Conservation (phyloP, 2,888 invertebrate species). For the Ophonus ardosiacus region DNA sequence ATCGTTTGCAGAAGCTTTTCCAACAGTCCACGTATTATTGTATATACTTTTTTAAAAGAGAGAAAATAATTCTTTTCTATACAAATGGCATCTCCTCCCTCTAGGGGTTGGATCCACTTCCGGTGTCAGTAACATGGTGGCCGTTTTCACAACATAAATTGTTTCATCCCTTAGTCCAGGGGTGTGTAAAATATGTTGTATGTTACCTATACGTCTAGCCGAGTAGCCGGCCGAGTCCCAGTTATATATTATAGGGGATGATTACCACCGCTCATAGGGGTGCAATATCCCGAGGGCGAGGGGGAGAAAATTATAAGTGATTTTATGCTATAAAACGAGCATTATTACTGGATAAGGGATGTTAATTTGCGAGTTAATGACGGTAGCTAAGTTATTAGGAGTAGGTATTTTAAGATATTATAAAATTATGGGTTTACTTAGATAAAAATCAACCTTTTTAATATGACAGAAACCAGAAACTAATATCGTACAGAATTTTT, state of each 20-base stretch:
- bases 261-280: constrained; percentile 10
- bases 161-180: constrained; percentile 19
- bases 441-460: not conserved
- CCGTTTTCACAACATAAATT: constrained; percentile 49
- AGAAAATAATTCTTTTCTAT: too few relatives aligned
- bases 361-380: not conserved
- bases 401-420: not conserved
- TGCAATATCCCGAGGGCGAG: not conserved
- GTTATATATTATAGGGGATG: constrained; percentile 7
- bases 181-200: constrained; percentile 28
- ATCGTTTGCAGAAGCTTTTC: too few relatives aligned
- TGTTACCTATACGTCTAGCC: constrained; percentile 1
- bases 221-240: not conserved
- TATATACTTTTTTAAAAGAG: too few relatives aligned
- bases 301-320: constrained; percentile 20
- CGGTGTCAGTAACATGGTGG: constrained; percentile 38
- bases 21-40: too few relatives aligned
- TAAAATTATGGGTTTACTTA: not conserved
- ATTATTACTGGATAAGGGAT: constrained; percentile 11
- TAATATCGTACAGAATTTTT: not conserved
- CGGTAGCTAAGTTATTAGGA: not conserved
- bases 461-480: not conserved
- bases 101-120: not conserved
- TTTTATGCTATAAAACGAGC: constrained; percentile 10
- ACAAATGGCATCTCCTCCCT: too few relatives aligned